A percentile compares a stretch with the other conserved stretches of the same genome.
These are phyloP conservation scores for Oriolus oriolus DNA, from an alignment of 2,113 vertebrate species.

Conservation along the genomic window DNA sequence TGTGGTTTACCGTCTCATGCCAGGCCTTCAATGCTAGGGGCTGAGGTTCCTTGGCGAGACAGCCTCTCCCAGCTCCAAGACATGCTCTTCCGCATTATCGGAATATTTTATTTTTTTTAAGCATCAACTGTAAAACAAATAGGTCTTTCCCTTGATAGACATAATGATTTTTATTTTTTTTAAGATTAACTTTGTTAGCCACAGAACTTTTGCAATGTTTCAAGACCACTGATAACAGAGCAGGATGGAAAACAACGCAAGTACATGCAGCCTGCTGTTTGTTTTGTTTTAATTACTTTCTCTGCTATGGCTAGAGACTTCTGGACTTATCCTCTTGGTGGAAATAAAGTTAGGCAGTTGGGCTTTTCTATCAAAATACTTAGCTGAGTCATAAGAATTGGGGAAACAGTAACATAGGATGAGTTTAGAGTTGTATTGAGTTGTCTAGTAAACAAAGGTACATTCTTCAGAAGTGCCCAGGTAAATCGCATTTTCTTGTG, in stretches of 20 bases:
- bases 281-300: constrained; percentile 2
- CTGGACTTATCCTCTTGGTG: constrained; percentile 9
- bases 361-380: constrained; percentile 5
- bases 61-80: constrained; percentile 6
- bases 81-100: constrained; percentile 10
- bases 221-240: constrained; percentile 19
- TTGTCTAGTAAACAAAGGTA: not conserved
- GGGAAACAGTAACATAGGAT: not conserved
- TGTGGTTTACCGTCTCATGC: constrained; percentile 28
- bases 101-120: constrained; percentile 14
- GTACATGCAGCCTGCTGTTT: not conserved
- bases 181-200: not conserved
- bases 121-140: constrained; percentile 5
- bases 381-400: not conserved
- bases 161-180: not conserved
- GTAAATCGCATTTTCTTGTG: not conserved
- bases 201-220: constrained; percentile 20
- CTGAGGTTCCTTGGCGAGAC: constrained; percentile 51
- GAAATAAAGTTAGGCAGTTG: constrained; percentile 7
- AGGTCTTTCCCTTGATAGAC: not conserved
- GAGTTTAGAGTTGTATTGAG: not conserved
- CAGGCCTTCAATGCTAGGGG: not conserved
- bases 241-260: constrained; percentile 35
- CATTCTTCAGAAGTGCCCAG: not conserved
- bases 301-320: not conserved